A percentile compares a stretch with the other conserved stretches of the same genome.
These are phyloP conservation scores for Acipenser ruthenus DNA, from an alignment of 2,797 vertebrate genomes.

Conservation along the genomic window DNA sequence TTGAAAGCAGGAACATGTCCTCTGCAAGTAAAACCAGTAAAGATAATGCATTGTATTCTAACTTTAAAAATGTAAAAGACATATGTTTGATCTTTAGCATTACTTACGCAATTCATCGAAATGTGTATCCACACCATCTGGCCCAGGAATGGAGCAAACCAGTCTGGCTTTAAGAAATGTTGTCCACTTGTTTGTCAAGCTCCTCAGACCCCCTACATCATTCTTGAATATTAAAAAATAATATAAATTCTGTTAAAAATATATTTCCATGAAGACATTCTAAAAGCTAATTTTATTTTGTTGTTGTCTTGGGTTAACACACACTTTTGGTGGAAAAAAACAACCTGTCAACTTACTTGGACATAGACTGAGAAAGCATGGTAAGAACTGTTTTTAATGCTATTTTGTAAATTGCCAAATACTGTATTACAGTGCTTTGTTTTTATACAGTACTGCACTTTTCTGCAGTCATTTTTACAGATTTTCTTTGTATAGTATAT, in stretches of 20 bases:
- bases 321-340: background rate
- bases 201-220: conserved; percentile 90
- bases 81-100: background rate
- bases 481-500: too few species aligned
- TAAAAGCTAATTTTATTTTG: background rate
- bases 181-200: conserved; percentile 97
- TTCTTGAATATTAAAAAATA: conserved; percentile 61
- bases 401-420: too few species aligned
- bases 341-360: too few species aligned
- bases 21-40: conserved; percentile 55
- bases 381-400: too few species aligned
- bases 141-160: conserved; percentile 87
- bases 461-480: too few species aligned
- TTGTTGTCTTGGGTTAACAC: background rate
- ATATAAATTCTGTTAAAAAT: too few species aligned
- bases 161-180: conserved; percentile 94
- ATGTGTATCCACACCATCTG: conserved; percentile 86
- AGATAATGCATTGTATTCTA: conserved; percentile 3
- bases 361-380: too few species aligned
- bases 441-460: too few species aligned
- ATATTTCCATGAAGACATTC: too few species aligned
- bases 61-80: too few species aligned
- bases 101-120: conserved; percentile 95
- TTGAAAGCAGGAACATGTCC: conserved; percentile 88
- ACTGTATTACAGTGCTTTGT: too few species aligned